Evolutionary conservation across 2,797 vertebrate genomes (phyloP), one percentile per base, ranked within the genome.

Genomic region (Eurystomus glaucurus): DNA sequence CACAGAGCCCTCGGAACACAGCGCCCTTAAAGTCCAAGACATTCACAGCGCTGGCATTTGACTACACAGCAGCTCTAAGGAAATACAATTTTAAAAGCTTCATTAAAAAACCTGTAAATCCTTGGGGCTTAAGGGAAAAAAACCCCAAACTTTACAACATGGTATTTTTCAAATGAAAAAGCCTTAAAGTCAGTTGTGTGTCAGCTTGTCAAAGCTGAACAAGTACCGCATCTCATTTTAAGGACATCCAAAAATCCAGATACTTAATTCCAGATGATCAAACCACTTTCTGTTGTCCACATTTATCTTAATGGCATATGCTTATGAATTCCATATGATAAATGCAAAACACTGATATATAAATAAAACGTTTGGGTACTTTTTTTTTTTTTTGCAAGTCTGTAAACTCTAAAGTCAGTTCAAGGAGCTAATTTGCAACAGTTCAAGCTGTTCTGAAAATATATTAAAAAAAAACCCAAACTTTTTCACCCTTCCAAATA

Each of bases 11-110:
- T 48, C 68, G 46, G 18, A 88, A 74, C 8, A 17, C 39, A 54
- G 35, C 70, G 66, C 16, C 22, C n/a, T 65, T 52, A 23, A 81
- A 94, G 68, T 83, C 92, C 69, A 84, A 39, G 86, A 72, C 51
- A 37, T 77, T 88, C 57, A 69, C 33, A 81, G 65, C 1, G 13
- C 25, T 58, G 31, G 14, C 5, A 62, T 20, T 80, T 48, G 68
- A 57, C 41, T 37, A 6, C 18, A 7, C 28, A 45, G 39, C 28
- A 78, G 39, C 37, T 61, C 17, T 46, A 61, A 54, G 8, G 31
- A 85, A 84, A 79, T 58, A 74, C 52, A 28, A 51, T 1, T 29
- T 23, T 82, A 86, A 91, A 60, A 66, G 8, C 35, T 70, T 66
- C 10, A 12, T 71, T 64, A 11, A 84, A 88, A 83, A 74, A 41